Evolutionary conservation across 2,797 vertebrate species (phyloP).

Genomic region (Heteromormyrus szaboi): DNA sequence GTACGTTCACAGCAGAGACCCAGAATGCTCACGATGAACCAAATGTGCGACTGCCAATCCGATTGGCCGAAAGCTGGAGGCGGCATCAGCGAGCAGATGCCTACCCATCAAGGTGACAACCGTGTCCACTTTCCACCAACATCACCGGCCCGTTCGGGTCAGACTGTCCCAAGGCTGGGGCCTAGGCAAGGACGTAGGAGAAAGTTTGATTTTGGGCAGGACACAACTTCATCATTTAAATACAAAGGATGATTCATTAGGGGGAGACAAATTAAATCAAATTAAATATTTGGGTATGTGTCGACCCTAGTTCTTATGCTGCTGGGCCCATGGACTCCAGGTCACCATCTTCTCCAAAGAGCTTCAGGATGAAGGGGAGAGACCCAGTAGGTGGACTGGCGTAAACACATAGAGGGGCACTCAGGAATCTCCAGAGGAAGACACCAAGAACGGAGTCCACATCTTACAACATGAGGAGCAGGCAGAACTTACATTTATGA

Average conservation of each 20-base stretch:
- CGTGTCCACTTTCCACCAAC: conserved; percentile 23
- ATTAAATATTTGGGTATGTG: not conserved
- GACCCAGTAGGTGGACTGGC: not conserved
- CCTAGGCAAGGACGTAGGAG: not conserved
- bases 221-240: not conserved
- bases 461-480: not conserved
- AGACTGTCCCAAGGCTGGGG: not conserved
- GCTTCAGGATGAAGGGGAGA: not conserved
- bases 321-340: not conserved
- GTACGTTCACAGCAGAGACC: not conserved
- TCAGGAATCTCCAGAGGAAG: not conserved
- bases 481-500: not conserved
- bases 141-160: not conserved
- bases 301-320: not conserved
- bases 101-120: conserved; percentile 63
- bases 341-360: not conserved
- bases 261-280: not conserved
- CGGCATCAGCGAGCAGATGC: conserved; percentile 52
- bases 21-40: conserved; percentile 39
- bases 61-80: conserved; percentile 65
- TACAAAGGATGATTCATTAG: not conserved
- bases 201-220: not conserved
- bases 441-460: not conserved
- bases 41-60: conserved; percentile 58
- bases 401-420: not conserved